Percentiles rank a stretch among this genome's conserved stretches.
Conservation (phyloP, 1,140 invertebrate genomes). For the Leptopilina boulardi region DNA sequence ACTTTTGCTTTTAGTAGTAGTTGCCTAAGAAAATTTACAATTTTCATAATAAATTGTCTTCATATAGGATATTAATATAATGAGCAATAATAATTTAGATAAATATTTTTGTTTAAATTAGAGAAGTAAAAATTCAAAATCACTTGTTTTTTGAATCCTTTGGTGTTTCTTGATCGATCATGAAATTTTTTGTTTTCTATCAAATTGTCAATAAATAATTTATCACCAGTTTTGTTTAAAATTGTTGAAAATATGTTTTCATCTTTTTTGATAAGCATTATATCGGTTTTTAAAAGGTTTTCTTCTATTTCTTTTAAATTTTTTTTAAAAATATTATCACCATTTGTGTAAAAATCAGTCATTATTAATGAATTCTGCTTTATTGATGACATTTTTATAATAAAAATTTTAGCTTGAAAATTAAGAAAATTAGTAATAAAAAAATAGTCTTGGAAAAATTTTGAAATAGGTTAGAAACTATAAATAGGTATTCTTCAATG, state of each 20-base stretch:
- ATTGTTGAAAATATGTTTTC: constrained; percentile 37
- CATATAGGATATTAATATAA: no score
- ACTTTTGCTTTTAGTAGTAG: background rate
- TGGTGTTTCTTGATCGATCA: background rate
- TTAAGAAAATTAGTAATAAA: background rate
- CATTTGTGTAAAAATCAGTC: background rate
- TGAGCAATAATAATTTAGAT: no score
- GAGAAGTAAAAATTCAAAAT: background rate
- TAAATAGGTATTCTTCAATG: background rate
- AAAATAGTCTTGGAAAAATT: background rate
- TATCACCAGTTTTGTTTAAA: constrained; percentile 7
- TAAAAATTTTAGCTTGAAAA: no score
- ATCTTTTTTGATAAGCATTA: constrained; percentile 39
- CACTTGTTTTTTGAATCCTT: background rate
- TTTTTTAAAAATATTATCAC: constrained; percentile 6
- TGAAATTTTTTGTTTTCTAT: background rate
- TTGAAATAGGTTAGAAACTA: background rate
- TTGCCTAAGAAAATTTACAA: constrained; percentile 9
- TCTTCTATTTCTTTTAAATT: constrained; percentile 11
- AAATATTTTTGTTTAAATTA: no score
- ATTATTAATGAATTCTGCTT: constrained; percentile 20
- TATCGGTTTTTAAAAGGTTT: constrained; percentile 34
- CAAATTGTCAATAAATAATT: background rate
- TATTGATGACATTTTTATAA: background rate
- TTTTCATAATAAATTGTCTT: background rate